Evolutionary conservation across 2,113 vertebrate genomes (phyloP).

Genomic region (Solea senegalensis): DNA sequence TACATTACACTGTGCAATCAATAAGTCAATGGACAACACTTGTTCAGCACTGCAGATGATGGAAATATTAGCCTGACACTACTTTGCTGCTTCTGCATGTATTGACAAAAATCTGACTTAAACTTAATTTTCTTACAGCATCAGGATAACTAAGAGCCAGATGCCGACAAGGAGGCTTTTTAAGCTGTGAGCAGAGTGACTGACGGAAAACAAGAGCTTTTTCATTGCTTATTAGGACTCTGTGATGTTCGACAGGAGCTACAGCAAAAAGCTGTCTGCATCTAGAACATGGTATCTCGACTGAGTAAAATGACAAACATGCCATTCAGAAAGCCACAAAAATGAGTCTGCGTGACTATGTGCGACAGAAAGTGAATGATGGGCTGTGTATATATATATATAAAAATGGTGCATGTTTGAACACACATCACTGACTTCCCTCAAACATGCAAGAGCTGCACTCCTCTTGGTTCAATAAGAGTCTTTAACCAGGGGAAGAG

Average conservation of each 20-base stretch:
- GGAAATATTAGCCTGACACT: conserved; percentile 71
- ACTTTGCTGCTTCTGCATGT: conserved; percentile 48
- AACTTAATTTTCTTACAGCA: conserved; percentile 71
- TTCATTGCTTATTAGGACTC: not conserved
- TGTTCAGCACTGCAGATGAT: conserved; percentile 63
- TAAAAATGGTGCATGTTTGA: conserved; percentile 1
- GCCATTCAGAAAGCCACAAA: conserved; percentile 22
- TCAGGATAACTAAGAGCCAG: conserved; percentile 58
- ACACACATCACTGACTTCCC: conserved; percentile 27
- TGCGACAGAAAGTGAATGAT: conserved; percentile 11
- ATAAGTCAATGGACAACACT: conserved; percentile 80
- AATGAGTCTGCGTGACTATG: conserved; percentile 6
- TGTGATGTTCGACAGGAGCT: conserved; percentile 11
- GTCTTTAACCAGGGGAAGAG: conserved; percentile 46
- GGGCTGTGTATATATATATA: not conserved
- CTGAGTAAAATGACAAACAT: conserved; percentile 3
- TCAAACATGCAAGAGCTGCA: conserved; percentile 4
- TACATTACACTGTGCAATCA: conserved; percentile 74
- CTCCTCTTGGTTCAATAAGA: conserved; percentile 17
- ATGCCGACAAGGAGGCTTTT: conserved; percentile 56
- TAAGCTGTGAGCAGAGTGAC: not conserved
- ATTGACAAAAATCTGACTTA: conserved; percentile 62
- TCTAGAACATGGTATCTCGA: not conserved
- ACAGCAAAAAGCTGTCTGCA: not conserved
- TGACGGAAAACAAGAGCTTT: not conserved